Base-by-base conservation (phyloP, 2,797 vertebrate species). In the Diglossa cyanea region DNA sequence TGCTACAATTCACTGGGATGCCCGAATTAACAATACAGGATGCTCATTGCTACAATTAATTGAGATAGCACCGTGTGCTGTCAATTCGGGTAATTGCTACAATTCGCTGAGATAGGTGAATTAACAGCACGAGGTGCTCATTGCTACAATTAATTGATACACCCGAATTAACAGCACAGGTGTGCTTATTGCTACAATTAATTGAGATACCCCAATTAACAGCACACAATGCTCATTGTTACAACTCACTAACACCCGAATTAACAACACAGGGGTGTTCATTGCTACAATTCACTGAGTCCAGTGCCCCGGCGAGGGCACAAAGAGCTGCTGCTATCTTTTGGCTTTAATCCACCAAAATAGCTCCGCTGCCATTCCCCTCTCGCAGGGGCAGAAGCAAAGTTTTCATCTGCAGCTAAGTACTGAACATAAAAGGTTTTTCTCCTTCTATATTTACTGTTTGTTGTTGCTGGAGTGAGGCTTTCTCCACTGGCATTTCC, bases 221-320 rank as follows among this genome's bases (percentile, higher is more conserved):
- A 47, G 42, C 39, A 20, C 19, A 11, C 44, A 20, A 4, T 6
- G 45, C 8, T 47, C n/a, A 23, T 48, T 26, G 47, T 24, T 48
- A 48, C 24, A 26, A 25, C 15, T 48, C 25, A 25, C 25, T 9
- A 9, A 48, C 2, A 4, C 9, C 26, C 48, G 14, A 50, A 17
- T 50, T 50, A 31, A 9, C 51, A 31, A 9, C 51, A 7, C 31
- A 1, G 0, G 0, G 5, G 30, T 15, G n/a, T 19, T 84, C 28
- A 40, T 15, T 77, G 57, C 70, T 17, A 8, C 40, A 13, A 3
- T 9, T 5, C 70, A 4, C 67, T 4, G 65, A 13, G 35, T 0
- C 2, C 94, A 28, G 28, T 2, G 78, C 45, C 65, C 3, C 13
- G 10, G 54, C 0, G 1, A 40, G 54, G 12, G 19, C 63, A n/a